Evolutionary conservation across 2,113 vertebrate species (phyloP).

Genomic region (Pituophis catenifer): DNA sequence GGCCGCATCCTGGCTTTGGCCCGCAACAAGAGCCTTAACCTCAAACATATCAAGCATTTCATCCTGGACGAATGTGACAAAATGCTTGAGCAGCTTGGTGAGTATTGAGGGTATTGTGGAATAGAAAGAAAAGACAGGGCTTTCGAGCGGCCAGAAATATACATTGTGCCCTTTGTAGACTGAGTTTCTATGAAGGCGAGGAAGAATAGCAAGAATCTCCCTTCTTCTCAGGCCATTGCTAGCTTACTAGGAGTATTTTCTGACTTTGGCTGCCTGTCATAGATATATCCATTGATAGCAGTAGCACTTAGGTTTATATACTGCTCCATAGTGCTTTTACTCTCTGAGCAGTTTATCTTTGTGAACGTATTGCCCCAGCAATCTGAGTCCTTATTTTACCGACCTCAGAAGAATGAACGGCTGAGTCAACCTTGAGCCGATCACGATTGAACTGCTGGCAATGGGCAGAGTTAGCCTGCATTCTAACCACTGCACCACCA

Average conservation of each 20-base stretch:
- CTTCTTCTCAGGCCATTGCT: not conserved
- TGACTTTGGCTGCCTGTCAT: not conserved
- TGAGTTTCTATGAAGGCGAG: not conserved
- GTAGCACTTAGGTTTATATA: not conserved
- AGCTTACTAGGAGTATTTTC: not conserved
- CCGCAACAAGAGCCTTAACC: conserved; percentile 81
- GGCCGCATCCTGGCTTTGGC: conserved; percentile 80
- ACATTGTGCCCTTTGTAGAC: not conserved
- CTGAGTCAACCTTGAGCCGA: too few relatives aligned
- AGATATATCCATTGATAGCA: not conserved
- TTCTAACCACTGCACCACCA: not conserved
- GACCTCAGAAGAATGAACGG: too few relatives aligned
- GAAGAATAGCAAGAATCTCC: not conserved
- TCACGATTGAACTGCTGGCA: too few relatives aligned
- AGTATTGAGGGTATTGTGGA: conserved; percentile 7
- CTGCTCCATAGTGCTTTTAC: not conserved
- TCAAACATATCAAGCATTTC: conserved; percentile 85
- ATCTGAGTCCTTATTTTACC: not conserved
- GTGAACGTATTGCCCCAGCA: not conserved
- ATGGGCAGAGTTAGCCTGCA: not conserved
- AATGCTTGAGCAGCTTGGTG: conserved; percentile 85
- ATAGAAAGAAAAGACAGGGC: not conserved
- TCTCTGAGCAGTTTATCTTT: not conserved
- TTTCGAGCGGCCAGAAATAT: not conserved
- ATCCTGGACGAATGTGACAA: conserved; percentile 86